Conservation (phyloP, 2,113 vertebrate species). For the Morone chrysops region DNA sequence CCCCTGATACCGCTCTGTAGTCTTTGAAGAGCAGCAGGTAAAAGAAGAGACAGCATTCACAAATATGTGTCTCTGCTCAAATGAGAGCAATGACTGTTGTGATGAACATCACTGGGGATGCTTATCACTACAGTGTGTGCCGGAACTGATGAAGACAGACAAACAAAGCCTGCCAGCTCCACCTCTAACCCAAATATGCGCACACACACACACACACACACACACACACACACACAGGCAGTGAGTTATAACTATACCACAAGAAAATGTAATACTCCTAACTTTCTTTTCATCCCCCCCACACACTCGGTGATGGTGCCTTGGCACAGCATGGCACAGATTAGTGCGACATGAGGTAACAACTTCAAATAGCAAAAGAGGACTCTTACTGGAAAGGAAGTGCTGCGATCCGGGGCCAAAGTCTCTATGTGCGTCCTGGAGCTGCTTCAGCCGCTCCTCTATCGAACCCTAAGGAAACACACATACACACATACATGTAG, state of each 20-base stretch:
- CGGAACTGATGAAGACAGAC: constrained; percentile 57
- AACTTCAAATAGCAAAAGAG: constrained; percentile 61
- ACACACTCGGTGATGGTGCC: constrained; percentile 1
- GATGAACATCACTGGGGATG: constrained; percentile 49
- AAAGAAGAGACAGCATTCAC: constrained; percentile 58
- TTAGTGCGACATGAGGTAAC: constrained; percentile 28
- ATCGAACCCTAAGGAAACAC: constrained; percentile 87
- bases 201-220: background rate
- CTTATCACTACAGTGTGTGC: constrained; percentile 23
- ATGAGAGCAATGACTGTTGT: constrained; percentile 44
- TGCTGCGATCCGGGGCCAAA: constrained; percentile 98
- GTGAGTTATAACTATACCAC: constrained; percentile 17
- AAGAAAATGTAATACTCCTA: constrained; percentile 28
- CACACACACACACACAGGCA: constrained; percentile 6
- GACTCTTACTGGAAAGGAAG: constrained; percentile 94
- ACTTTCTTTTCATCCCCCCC: background rate
- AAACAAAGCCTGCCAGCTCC: constrained; percentile 50
- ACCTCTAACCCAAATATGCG: constrained; percentile 59
- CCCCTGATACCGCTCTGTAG: constrained; percentile 23
- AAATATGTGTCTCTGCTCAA: constrained; percentile 52
- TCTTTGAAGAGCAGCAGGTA: constrained; percentile 69
- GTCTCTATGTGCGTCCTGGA: constrained; percentile 97
- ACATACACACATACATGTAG: constrained; percentile 26
- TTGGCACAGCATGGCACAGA: constrained; percentile 44
- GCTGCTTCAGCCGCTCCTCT: constrained; percentile 95